Percentiles rank a stretch among this genome's conserved stretches.
These are phyloP conservation scores for Hydriomena furcata DNA, from an alignment of 2,888 invertebrate genomes.

Conservation along the genomic window DNA sequence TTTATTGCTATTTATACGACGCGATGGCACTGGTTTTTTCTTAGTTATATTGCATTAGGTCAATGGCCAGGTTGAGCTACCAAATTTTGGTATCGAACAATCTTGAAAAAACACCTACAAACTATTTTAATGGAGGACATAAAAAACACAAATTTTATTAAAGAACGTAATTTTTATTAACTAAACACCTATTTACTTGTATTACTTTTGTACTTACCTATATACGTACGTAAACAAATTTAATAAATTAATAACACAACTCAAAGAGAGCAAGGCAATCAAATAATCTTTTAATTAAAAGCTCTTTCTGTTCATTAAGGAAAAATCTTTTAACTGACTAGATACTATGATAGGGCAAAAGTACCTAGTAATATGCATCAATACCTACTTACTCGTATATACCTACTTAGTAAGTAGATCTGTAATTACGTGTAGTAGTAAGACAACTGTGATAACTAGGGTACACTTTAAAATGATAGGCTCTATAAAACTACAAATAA, in stretches of 20 bases:
- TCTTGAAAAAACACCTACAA: too few species aligned
- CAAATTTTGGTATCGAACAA: too few species aligned
- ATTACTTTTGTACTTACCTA: too few species aligned
- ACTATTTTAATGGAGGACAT: too few species aligned
- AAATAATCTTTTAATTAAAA: neutral
- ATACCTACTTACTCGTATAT: neutral
- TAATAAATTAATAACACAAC: conserved; percentile 17
- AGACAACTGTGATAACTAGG: too few species aligned
- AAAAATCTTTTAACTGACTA: neutral
- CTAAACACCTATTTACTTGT: neutral
- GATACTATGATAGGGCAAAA: neutral
- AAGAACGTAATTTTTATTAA: conserved; percentile 1
- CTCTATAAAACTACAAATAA: neutral
- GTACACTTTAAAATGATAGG: too few species aligned
- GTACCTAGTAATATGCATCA: neutral
- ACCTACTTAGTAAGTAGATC: neutral
- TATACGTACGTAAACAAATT: neutral
- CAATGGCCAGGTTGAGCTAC: too few species aligned
- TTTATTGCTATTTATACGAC: too few species aligned
- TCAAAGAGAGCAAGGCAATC: neutral
- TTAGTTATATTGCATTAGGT: too few species aligned
- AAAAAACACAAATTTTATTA: neutral
- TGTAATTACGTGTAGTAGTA: too few species aligned
- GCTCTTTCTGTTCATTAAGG: neutral
- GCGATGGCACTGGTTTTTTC: too few species aligned